phyloP scores from a whole-genome alignment of 1,140 invertebrate genomes.

The Drosophila ananassae region DNA sequence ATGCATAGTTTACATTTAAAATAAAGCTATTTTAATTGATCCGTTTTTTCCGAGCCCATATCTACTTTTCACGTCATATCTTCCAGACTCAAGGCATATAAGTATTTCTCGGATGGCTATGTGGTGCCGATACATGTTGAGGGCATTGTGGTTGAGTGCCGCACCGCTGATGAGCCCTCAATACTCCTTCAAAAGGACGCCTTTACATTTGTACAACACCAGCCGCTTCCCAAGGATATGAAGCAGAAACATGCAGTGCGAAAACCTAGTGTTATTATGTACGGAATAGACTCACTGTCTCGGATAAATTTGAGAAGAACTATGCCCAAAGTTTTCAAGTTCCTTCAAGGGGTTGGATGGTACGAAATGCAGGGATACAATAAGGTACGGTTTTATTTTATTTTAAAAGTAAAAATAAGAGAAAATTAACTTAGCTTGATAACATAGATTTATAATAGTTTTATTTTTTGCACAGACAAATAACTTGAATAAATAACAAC shows the following conservation, averaged over 20 bases:
- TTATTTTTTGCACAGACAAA: not conserved
- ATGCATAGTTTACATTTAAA: too few species aligned
- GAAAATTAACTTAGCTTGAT: too few species aligned
- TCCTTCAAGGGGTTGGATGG: conserved; percentile 40
- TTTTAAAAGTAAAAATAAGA: too few species aligned
- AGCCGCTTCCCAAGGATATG: conserved; percentile 25
- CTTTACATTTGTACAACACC: conserved; percentile 47
- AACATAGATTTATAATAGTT: not conserved
- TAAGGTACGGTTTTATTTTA: conserved; percentile 26
- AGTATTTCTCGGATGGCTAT: conserved; percentile 26
- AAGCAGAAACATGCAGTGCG: not conserved
- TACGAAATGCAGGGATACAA: conserved; percentile 68
- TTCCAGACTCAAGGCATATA: conserved; percentile 15
- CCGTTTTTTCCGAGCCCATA: not conserved
- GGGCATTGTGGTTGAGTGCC: conserved; percentile 50
- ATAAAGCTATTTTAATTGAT: too few species aligned
- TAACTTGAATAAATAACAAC: not conserved
- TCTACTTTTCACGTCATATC: not conserved
- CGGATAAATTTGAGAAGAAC: conserved; percentile 76
- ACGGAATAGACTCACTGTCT: conserved; percentile 47
- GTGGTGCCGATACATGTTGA: conserved; percentile 29
- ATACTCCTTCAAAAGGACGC: conserved; percentile 54
- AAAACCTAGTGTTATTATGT: conserved; percentile 58
- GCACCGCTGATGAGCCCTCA: conserved; percentile 14
- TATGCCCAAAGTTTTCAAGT: conserved; percentile 55